Conservation (phyloP, 2,113 vertebrate species). For the Periophthalmus modestus region DNA sequence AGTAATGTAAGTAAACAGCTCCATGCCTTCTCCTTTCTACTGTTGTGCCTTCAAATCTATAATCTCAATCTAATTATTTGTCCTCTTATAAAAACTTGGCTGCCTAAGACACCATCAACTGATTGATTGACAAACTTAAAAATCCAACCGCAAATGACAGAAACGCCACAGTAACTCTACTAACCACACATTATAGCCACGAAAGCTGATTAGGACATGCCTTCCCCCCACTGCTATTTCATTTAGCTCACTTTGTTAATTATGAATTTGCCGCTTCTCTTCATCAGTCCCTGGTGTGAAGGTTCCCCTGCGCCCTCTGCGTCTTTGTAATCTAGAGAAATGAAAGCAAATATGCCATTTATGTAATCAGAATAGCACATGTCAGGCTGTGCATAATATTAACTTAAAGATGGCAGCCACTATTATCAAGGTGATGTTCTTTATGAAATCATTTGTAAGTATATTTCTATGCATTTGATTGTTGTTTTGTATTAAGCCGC, state of each 20-base stretch:
- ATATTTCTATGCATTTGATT: slow-evolving; percentile 6
- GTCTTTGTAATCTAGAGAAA: slow-evolving; percentile 36
- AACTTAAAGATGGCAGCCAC: too few relatives aligned
- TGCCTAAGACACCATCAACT: too few relatives aligned
- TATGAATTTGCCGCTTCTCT: slow-evolving; percentile 37
- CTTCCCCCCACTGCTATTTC: slow-evolving; percentile 12
- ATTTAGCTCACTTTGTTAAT: slow-evolving; percentile 50
- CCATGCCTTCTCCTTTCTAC: too few relatives aligned
- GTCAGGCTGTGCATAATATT: neutral
- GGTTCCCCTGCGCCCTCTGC: slow-evolving; percentile 28
- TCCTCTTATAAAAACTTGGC: too few relatives aligned
- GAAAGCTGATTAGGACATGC: slow-evolving; percentile 21
- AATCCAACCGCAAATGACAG: neutral
- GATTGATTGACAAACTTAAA: neutral
- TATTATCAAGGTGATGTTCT: too few relatives aligned
- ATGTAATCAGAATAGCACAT: neutral
- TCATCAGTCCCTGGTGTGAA: slow-evolving; percentile 31
- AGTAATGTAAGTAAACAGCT: too few relatives aligned
- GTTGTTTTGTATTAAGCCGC: slow-evolving; percentile 3
- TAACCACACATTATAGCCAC: neutral
- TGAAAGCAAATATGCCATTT: slow-evolving; percentile 8
- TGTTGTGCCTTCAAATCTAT: too few relatives aligned
- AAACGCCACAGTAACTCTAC: neutral
- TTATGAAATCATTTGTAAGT: neutral
- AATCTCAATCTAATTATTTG: too few relatives aligned